Conservation (phyloP, 2,888 invertebrate genomes). For the Alitta virens region DNA sequence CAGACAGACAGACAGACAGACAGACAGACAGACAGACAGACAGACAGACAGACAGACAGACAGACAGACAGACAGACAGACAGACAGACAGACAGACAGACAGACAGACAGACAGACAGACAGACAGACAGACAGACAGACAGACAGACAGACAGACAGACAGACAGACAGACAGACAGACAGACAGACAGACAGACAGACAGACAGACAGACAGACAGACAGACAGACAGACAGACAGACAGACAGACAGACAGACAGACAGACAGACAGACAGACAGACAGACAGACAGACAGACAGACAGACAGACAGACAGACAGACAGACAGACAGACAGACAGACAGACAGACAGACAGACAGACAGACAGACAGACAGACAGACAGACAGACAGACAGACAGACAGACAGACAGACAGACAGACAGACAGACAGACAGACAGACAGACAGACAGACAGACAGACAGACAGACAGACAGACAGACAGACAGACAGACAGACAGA, state of each 20-base stretch:
- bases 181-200: constrained; percentile 26
- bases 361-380: constrained; percentile 24
- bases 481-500: constrained; percentile 18
- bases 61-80: constrained; percentile 21
- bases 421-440: constrained; percentile 26
- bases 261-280: constrained; percentile 19
- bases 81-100: constrained; percentile 22
- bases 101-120: constrained; percentile 26
- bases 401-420: constrained; percentile 22
- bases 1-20: constrained; percentile 27
- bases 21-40: constrained; percentile 18
- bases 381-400: constrained; percentile 24
- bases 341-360: constrained; percentile 17
- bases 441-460: constrained; percentile 19
- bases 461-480: constrained; percentile 27
- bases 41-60: constrained; percentile 26
- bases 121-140: constrained; percentile 19
- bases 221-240: constrained; percentile 24
- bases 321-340: constrained; percentile 27
- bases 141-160: constrained; percentile 27
- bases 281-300: constrained; percentile 27
- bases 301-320: constrained; percentile 18
- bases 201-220: constrained; percentile 22
- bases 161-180: constrained; percentile 14
- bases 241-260: constrained; percentile 24